Evolutionary conservation across 2,113 vertebrate species (phyloP).

Genomic region (Brevimyrus niger): DNA sequence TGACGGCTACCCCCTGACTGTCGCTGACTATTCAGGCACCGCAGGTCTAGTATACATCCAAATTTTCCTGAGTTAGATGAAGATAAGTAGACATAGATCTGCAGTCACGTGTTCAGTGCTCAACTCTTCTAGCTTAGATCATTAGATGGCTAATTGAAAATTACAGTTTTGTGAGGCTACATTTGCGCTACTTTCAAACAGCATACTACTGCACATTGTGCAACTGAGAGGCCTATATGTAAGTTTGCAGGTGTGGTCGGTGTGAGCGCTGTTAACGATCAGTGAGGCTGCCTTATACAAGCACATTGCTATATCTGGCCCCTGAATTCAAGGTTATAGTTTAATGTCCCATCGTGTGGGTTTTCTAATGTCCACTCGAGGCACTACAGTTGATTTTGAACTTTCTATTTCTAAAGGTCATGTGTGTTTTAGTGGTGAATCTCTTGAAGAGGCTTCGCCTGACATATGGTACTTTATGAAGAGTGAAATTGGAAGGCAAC

Average conservation of each 20-base stretch:
- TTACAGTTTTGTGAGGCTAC: neutral
- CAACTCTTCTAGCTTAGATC: neutral
- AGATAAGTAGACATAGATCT: neutral
- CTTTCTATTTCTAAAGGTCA: neutral
- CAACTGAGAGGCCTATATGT: neutral
- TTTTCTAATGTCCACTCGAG: neutral
- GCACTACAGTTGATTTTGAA: neutral
- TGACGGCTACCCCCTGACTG: slow-evolving; percentile 72
- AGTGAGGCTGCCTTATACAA: neutral
- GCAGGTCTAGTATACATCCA: slow-evolving; percentile 61
- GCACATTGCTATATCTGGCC: neutral
- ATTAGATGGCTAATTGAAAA: neutral
- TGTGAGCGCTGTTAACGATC: neutral
- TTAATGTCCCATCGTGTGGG: neutral
- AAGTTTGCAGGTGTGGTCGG: neutral
- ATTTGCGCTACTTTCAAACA: neutral
- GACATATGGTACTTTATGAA: neutral
- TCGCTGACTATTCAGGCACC: slow-evolving; percentile 72
- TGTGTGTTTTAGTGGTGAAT: neutral
- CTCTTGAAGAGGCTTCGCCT: neutral
- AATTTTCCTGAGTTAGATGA: neutral
- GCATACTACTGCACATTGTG: neutral
- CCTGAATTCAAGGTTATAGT: neutral
- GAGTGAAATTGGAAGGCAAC: neutral
- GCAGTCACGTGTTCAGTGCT: neutral